phyloP scores from a whole-genome alignment of 1,140 invertebrate genomes.

The Pseudoatta argentina region DNA sequence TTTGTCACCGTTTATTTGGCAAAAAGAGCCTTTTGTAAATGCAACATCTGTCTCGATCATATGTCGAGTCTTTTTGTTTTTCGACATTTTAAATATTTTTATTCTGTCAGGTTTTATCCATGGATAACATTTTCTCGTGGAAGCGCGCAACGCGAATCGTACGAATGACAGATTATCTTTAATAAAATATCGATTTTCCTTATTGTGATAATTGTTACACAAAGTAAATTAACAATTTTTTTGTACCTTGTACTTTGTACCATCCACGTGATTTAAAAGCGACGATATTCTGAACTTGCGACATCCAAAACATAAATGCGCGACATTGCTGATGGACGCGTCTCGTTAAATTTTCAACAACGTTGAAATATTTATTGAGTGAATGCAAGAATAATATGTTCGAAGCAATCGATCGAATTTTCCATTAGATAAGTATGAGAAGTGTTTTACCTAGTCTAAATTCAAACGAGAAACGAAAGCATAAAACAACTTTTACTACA shows the following conservation, averaged over 20 bases:
- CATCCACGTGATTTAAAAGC: not conserved
- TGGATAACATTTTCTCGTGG: not conserved
- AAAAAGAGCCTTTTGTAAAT: slow-evolving; percentile 55
- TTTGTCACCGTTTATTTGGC: slow-evolving; percentile 32
- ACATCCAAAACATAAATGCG: slow-evolving; percentile 29
- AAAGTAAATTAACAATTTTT: not conserved
- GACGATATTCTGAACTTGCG: not conserved
- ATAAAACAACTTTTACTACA: not conserved
- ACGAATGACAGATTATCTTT: not conserved
- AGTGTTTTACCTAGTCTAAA: not conserved
- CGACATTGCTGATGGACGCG: not conserved
- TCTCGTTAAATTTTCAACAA: slow-evolving; percentile 39
- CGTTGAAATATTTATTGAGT: slow-evolving; percentile 35
- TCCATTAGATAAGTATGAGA: not conserved
- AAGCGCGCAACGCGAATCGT: not conserved
- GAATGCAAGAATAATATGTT: slow-evolving; percentile 49
- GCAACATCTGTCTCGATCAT: slow-evolving; percentile 58
- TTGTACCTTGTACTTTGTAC: not conserved
- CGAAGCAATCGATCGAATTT: slow-evolving; percentile 41
- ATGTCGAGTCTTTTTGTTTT: slow-evolving; percentile 34
- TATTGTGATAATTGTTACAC: not conserved
- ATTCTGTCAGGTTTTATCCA: not conserved
- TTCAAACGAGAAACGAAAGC: slow-evolving; percentile 11
- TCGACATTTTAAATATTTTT: slow-evolving; percentile 3
- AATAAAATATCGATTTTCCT: not conserved